Percentiles rank a stretch among this genome's conserved stretches.
These are phyloP conservation scores for Smittia sp. DNA, from an alignment of 2,888 invertebrate genomes.

Conservation along the genomic window DNA sequence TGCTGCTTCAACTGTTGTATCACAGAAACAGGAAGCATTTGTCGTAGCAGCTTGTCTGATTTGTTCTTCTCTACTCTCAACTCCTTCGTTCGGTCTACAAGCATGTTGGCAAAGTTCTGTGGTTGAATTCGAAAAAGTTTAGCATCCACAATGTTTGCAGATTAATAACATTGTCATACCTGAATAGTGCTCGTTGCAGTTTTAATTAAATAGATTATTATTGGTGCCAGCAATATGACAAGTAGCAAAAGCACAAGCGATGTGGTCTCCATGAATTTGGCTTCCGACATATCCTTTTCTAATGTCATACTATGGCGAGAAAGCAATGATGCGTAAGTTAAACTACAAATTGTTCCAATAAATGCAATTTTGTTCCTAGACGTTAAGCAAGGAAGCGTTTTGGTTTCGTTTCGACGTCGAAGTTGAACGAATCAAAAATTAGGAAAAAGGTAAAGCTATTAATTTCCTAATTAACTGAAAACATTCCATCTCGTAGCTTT, in stretches of 20 bases:
- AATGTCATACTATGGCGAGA: neutral
- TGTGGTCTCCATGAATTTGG: constrained; percentile 53
- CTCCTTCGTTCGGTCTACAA: constrained; percentile 56
- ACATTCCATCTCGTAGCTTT: too few relatives aligned
- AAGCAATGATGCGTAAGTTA: neutral
- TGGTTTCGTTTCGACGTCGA: constrained; percentile 42
- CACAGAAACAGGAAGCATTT: constrained; percentile 61
- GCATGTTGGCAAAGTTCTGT: constrained; percentile 50
- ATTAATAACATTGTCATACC: constrained; percentile 48
- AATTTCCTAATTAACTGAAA: too few relatives aligned
- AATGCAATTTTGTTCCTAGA: constrained; percentile 18
- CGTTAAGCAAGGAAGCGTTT: constrained; percentile 44
- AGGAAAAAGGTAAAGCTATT: too few relatives aligned
- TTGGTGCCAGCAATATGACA: constrained; percentile 57
- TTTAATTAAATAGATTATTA: constrained; percentile 57
- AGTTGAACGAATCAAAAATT: too few relatives aligned
- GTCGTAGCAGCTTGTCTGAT: constrained; percentile 58
- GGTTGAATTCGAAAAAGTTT: constrained; percentile 1
- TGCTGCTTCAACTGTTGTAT: constrained; percentile 57
- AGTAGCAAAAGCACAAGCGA: constrained; percentile 55
- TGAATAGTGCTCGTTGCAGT: constrained; percentile 59
- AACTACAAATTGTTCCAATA: too few relatives aligned
- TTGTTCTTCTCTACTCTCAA: constrained; percentile 59
- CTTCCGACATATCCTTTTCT: constrained; percentile 54
- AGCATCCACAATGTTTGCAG: too few relatives aligned